These are phyloP conservation scores for Oreochromis grahami DNA, from an alignment of 2,797 vertebrate species.

Conservation along the genomic window DNA sequence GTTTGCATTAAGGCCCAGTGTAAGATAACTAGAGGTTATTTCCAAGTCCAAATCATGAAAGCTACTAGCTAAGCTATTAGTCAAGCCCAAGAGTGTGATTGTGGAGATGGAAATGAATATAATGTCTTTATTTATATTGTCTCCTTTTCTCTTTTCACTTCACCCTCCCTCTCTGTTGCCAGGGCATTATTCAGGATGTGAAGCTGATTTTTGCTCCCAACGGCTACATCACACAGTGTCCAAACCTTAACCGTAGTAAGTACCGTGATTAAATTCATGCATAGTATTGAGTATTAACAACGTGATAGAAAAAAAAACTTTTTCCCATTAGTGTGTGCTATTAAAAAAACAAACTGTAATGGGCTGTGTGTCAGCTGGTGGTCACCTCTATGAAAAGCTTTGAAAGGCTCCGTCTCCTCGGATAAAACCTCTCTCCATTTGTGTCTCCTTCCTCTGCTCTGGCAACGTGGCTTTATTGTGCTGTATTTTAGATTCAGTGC, in stretches of 20 bases:
- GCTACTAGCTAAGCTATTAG: neutral
- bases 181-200: slow-evolving; percentile 94
- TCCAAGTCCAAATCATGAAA: neutral
- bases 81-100: neutral
- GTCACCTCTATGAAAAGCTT: neutral
- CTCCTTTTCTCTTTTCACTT: neutral
- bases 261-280: slow-evolving; percentile 23
- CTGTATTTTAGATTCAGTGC: slow-evolving; percentile 11
- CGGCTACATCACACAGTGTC: slow-evolving; percentile 91
- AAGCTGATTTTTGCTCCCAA: slow-evolving; percentile 91
- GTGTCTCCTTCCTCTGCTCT: neutral
- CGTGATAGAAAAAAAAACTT: neutral
- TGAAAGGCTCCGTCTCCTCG: neutral
- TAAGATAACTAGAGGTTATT: neutral
- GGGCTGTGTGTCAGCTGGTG: neutral
- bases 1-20: neutral
- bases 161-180: slow-evolving; percentile 16
- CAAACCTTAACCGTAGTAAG: slow-evolving; percentile 98
- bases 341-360: neutral
- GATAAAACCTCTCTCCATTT: neutral
- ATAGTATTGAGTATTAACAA: neutral
- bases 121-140: neutral
- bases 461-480: neutral
- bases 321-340: neutral
- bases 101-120: neutral